A percentile compares a stretch with the other conserved stretches of the same genome.
phyloP scores from a whole-genome alignment of 2,888 invertebrate species.

The Meta bourneti region DNA sequence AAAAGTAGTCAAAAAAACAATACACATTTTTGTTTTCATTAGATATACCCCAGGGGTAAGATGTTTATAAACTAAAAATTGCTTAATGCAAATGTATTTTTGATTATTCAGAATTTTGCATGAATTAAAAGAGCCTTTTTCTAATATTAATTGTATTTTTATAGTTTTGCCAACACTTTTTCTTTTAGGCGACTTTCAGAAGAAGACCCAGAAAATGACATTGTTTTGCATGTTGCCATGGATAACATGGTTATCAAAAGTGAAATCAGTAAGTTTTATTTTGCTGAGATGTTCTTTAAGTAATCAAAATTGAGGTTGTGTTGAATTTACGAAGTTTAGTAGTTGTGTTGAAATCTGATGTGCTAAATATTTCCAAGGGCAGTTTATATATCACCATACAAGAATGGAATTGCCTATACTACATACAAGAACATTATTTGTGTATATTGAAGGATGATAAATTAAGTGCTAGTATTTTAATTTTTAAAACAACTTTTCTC shows the following conservation, averaged over 20 bases:
- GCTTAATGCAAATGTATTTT: background rate
- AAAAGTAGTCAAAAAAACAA: too few species aligned
- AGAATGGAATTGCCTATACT: too few species aligned
- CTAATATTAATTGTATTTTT: background rate
- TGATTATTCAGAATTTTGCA: slow-evolving; percentile 50
- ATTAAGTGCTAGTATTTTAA: too few species aligned
- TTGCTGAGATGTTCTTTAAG: background rate
- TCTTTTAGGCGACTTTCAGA: slow-evolving; percentile 90
- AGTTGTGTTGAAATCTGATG: background rate
- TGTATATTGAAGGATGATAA: too few species aligned
- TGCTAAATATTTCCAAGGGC: too few species aligned
- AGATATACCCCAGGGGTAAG: too few species aligned
- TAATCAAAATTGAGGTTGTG: background rate
- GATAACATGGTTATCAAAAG: slow-evolving; percentile 95
- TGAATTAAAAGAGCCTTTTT: background rate
- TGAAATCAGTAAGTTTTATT: slow-evolving; percentile 87
- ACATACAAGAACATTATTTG: too few species aligned
- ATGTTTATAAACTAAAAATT: background rate
- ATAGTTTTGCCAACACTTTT: background rate
- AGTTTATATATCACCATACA: too few species aligned
- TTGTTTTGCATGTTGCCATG: slow-evolving; percentile 96
- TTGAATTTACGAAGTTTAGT: background rate
- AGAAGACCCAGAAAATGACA: slow-evolving; percentile 93
- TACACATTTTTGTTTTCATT: too few species aligned
- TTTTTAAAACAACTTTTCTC: too few species aligned